Percentiles rank a stretch among this genome's conserved stretches.
These are phyloP conservation scores for Drusus annulatus DNA, from an alignment of 1,140 invertebrate genomes.

Conservation along the genomic window DNA sequence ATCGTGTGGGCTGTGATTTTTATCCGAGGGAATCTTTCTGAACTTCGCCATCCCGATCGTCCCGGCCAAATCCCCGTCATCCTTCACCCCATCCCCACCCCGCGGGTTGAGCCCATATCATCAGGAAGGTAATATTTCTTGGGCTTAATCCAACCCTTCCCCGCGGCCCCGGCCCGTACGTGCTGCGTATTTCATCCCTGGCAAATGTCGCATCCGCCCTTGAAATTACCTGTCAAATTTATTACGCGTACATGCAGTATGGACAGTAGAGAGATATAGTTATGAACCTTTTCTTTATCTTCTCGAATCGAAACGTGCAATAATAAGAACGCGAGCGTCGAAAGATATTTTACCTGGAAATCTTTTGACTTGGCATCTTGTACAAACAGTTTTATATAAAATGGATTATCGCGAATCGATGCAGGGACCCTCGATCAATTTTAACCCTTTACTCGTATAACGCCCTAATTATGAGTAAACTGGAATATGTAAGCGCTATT, in stretches of 20 bases:
- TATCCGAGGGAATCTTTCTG: constrained; percentile 25
- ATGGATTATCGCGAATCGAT: too few species aligned
- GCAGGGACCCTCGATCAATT: too few species aligned
- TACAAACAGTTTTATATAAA: too few species aligned
- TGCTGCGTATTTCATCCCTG: constrained; percentile 35
- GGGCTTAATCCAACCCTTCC: constrained; percentile 22
- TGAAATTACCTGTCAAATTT: constrained; percentile 41
- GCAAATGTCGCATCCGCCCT: constrained; percentile 40
- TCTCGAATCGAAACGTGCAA: neutral
- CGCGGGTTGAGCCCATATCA: constrained; percentile 32
- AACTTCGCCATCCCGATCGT: constrained; percentile 31
- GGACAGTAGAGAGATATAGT: constrained; percentile 20
- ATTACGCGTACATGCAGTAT: constrained; percentile 35
- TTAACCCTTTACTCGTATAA: too few species aligned
- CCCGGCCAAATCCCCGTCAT: constrained; percentile 21
- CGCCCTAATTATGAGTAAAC: too few species aligned
- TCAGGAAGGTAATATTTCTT: constrained; percentile 44
- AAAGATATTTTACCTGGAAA: too few species aligned
- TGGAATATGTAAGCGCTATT: too few species aligned
- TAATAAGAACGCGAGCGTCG: too few species aligned
- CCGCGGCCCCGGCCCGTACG: constrained; percentile 6
- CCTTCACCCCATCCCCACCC: constrained; percentile 14
- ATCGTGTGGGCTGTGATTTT: constrained; percentile 16
- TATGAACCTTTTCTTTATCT: constrained; percentile 3
- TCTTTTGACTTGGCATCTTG: too few species aligned